Evolutionary conservation across 2,888 invertebrate genomes (phyloP).

Genomic region (Sarcophaga rosellei): DNA sequence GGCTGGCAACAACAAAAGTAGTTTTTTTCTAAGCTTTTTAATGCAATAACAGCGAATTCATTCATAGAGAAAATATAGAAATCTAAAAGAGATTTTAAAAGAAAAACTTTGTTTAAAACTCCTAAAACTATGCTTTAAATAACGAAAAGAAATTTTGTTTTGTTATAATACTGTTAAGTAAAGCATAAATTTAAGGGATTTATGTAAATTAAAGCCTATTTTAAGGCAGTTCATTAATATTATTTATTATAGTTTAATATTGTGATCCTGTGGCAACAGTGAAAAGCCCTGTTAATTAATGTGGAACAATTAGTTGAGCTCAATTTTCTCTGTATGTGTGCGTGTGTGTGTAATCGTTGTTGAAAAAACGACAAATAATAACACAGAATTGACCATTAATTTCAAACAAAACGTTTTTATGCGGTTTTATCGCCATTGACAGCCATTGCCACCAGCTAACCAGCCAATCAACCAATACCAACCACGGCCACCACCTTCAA

Average conservation of each 20-base stretch:
- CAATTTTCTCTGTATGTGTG: neutral
- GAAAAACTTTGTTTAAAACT: constrained; percentile 14
- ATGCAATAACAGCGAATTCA: neutral
- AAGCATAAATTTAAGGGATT: constrained; percentile 22
- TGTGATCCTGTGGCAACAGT: neutral
- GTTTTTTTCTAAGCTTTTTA: no score
- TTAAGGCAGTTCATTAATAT: neutral
- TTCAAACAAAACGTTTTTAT: constrained; percentile 57
- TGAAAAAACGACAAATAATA: constrained; percentile 41
- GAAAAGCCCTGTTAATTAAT: constrained; percentile 44
- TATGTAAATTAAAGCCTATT: constrained; percentile 1
- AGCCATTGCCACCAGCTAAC: neutral
- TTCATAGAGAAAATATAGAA: constrained; percentile 23
- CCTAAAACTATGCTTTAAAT: constrained; percentile 44
- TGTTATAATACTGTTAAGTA: constrained; percentile 32
- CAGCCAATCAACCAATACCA: neutral
- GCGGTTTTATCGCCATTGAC: constrained; percentile 31
- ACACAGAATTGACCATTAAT: constrained; percentile 56
- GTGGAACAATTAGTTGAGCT: constrained; percentile 25
- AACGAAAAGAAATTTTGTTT: neutral
- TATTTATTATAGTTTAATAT: neutral
- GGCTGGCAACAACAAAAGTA: neutral
- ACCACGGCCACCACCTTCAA: neutral
- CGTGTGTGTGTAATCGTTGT: no score
- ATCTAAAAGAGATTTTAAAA: no score